phyloP scores from a whole-genome alignment of 2,113 vertebrate species.

The Nothocercus julius region DNA sequence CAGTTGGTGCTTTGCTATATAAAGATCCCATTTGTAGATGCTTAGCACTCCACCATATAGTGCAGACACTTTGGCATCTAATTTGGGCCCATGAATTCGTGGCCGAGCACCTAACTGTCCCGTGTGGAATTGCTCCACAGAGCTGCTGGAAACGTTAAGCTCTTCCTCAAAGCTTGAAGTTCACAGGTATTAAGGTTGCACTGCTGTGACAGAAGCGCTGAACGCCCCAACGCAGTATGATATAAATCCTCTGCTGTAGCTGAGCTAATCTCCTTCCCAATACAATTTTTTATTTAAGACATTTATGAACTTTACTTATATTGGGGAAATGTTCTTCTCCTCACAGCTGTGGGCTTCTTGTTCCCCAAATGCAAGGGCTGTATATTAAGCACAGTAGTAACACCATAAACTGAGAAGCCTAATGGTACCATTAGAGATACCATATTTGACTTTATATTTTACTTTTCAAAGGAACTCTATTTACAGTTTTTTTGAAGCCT shows the following conservation, averaged over 20 bases:
- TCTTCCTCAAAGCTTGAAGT: accelerated
- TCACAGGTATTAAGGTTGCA: not conserved
- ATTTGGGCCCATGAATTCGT: not conserved
- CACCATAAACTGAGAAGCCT: not conserved
- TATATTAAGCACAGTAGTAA: not conserved
- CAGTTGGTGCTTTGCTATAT: accelerated
- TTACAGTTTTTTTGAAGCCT: conserved; percentile 23
- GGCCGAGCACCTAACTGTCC: not conserved
- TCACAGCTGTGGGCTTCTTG: not conserved
- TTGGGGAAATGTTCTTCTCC: not conserved
- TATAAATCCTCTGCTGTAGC: not conserved
- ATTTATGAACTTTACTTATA: not conserved
- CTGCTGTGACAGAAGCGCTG: not conserved
- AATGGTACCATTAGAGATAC: not conserved
- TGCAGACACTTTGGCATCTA: not conserved
- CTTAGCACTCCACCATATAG: not conserved
- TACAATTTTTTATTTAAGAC: not conserved
- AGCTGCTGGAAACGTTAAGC: not conserved
- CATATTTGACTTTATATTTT: not conserved
- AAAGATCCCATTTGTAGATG: not conserved
- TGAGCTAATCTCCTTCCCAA: not conserved
- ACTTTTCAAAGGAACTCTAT: not conserved
- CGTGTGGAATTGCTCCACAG: not conserved
- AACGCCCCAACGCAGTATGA: not conserved
- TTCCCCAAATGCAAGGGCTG: not conserved